Evolutionary conservation across 2,797 vertebrate species (phyloP), one percentile per base, ranked within the genome.

Genomic region (Rhyacichthys aspro): DNA sequence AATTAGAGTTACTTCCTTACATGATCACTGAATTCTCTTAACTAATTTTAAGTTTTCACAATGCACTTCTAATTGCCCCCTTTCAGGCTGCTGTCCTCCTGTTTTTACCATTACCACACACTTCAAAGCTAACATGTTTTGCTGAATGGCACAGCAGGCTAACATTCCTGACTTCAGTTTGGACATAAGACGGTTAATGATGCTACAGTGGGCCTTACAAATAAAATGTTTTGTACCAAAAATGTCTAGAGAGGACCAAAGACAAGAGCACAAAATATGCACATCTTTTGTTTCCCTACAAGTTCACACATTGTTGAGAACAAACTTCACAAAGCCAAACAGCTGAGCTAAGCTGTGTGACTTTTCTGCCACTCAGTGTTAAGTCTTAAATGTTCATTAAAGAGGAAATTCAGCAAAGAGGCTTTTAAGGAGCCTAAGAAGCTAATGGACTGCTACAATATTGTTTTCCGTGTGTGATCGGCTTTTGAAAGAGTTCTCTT

Each of bases 301-400:
- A 53, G 50, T 53, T 28, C 17, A 5, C 69, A 44, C 50, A 58
- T 50, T 58, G 11, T 63, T 71, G 79, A 70, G 77, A 77, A 47
- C 65, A 47, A 57, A 72, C 63, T 60, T 62, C 59, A 67, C 43
- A 58, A 68, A 58, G 55, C 23, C 19, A 6, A 43, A 71, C 70
- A 41, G 82, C 60, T 52, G 16, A 56, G 62, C 57, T 86, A 80
- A 90, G 67, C 88, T 65, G 56, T 57, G 47, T 46, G 65, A 84
- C 64, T 70, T 78, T 49, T 62, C 55, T 74, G 33, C 39, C 38
- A 57, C 56, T 54, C 62, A 42, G 74, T 82, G 61, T 70, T 81
- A 82, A 86, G 75, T 79, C 66, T 75, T 87, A 82, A 90, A 84
- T 84, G 65, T 82, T 88, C 67, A 86, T 90, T 90, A 85, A 88